Conservation (phyloP, 2,113 vertebrate genomes). For the Sphaerodactylus townsendi region DNA sequence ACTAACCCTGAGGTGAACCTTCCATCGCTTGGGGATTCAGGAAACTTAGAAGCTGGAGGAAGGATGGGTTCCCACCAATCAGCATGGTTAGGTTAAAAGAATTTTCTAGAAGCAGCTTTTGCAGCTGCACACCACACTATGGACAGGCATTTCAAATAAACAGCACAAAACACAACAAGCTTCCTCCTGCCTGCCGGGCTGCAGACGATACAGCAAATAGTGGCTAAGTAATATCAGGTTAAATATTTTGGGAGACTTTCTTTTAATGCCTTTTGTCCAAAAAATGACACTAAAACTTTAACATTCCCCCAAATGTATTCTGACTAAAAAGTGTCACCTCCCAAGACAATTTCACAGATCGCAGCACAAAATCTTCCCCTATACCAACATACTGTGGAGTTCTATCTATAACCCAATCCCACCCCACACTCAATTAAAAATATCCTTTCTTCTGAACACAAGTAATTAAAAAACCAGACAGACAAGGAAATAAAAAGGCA, state of each 20-base stretch:
- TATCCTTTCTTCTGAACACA: background rate
- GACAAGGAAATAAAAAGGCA: background rate
- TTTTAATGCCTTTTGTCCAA: background rate
- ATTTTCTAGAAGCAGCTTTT: background rate
- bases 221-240: background rate
- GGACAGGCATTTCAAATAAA: background rate
- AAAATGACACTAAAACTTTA: background rate
- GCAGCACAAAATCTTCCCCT: no score
- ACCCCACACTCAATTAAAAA: background rate
- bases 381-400: background rate
- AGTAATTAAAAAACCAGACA: background rate
- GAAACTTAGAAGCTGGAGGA: background rate
- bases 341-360: background rate
- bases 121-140: background rate
- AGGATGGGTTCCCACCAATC: background rate
- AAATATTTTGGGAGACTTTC: background rate
- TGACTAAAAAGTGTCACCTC: background rate
- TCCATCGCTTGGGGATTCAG: background rate
- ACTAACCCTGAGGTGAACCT: conserved; percentile 1
- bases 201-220: background rate
- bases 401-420: background rate
- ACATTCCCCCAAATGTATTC: no score
- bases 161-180: background rate
- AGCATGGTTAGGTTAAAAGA: background rate
- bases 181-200: background rate